Conservation (phyloP, 2,888 invertebrate species). For the Chouioia cunea region DNA sequence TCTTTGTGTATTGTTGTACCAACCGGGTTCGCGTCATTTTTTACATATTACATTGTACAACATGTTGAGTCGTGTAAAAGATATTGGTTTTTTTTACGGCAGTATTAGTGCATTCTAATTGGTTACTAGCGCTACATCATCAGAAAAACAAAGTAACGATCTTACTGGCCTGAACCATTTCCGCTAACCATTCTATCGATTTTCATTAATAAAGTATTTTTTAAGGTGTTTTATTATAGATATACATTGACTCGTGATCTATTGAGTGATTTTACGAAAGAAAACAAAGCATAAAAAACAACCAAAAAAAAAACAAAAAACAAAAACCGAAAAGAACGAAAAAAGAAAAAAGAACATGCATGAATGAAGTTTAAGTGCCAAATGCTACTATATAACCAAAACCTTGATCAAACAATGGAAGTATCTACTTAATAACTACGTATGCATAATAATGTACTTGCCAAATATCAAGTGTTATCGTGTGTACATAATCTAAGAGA, state of each 20-base stretch:
- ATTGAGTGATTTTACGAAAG: conserved; percentile 29
- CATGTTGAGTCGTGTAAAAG: too few relatives aligned
- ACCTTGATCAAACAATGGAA: conserved; percentile 49
- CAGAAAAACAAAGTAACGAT: conserved; percentile 37
- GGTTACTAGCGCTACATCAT: too few relatives aligned
- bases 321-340: conserved; percentile 1
- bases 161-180: conserved; percentile 36
- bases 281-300: conserved; percentile 14
- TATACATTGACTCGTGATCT: conserved; percentile 12
- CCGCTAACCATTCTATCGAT: conserved; percentile 31
- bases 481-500: conserved; percentile 48
- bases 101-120: too few relatives aligned
- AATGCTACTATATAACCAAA: conserved; percentile 42
- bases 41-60: too few relatives aligned
- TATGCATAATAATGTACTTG: conserved; percentile 45
- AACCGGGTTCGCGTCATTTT: too few relatives aligned
- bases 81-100: too few relatives aligned
- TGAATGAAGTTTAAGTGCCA: conserved; percentile 48
- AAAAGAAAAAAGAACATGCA: conserved; percentile 15
- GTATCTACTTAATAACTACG: conserved; percentile 47
- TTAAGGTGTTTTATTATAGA: conserved; percentile 16
- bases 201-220: conserved; percentile 19
- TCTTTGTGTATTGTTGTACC: too few relatives aligned
- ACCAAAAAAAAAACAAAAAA: conserved; percentile 15
- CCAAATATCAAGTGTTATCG: conserved; percentile 44